Percentiles rank a stretch among this genome's conserved stretches.
phyloP scores from a whole-genome alignment of 2,888 invertebrate genomes.

The Mimachlamys varia region DNA sequence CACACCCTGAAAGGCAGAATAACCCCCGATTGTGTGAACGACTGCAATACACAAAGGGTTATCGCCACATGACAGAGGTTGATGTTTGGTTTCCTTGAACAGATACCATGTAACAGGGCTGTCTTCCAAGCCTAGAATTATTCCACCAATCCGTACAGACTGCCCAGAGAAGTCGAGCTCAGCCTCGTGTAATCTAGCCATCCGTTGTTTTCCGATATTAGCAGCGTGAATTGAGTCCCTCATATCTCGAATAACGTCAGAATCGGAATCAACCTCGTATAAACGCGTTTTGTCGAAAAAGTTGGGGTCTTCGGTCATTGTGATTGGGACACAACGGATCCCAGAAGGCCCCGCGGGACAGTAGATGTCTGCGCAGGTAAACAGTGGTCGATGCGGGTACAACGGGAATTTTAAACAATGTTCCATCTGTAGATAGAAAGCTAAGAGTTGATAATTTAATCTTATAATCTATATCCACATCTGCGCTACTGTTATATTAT shows the following conservation, averaged over 20 bases:
- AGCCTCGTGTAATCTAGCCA: slow-evolving; percentile 43
- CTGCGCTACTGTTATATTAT: too few species aligned
- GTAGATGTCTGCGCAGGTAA: slow-evolving; percentile 42
- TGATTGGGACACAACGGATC: background rate
- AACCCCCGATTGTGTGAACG: slow-evolving; percentile 39
- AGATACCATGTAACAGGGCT: slow-evolving; percentile 54
- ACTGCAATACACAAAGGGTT: slow-evolving; percentile 43
- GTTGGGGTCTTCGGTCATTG: slow-evolving; percentile 41
- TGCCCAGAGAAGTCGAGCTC: slow-evolving; percentile 52
- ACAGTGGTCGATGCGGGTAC: slow-evolving; percentile 39
- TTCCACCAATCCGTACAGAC: slow-evolving; percentile 45
- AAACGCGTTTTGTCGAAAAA: slow-evolving; percentile 40
- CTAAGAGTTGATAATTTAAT: background rate
- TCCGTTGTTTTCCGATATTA: slow-evolving; percentile 49
- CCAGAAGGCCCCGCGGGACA: slow-evolving; percentile 32
- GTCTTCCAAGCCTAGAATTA: slow-evolving; percentile 47
- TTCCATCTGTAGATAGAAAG: background rate
- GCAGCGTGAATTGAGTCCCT: slow-evolving; percentile 37
- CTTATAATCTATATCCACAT: too few species aligned
- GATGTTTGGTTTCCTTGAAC: slow-evolving; percentile 40
- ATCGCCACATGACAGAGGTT: slow-evolving; percentile 43
- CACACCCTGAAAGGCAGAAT: slow-evolving; percentile 42
- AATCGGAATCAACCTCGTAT: slow-evolving; percentile 47
- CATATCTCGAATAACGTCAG: slow-evolving; percentile 31
- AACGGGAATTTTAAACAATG: slow-evolving; percentile 48